These are phyloP conservation scores for Amitus sp. DNA, from an alignment of 2,888 invertebrate genomes.

Conservation along the genomic window DNA sequence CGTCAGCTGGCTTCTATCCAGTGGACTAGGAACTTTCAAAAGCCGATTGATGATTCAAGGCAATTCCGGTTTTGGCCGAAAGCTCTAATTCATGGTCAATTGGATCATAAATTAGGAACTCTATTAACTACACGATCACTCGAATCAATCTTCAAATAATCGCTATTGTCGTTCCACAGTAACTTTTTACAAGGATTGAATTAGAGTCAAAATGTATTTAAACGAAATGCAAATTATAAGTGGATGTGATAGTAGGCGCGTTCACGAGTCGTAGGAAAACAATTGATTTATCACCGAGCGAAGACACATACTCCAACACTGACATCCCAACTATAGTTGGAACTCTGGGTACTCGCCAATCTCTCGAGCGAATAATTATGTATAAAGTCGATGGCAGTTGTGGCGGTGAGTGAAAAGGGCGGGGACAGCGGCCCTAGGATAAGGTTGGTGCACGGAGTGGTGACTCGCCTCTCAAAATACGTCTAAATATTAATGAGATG, in stretches of 20 bases:
- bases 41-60: background rate
- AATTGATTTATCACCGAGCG: slow-evolving; percentile 21
- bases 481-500: slow-evolving; percentile 66
- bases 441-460: slow-evolving; percentile 45
- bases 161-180: too few species aligned
- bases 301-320: slow-evolving; percentile 22
- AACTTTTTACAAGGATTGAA: too few species aligned
- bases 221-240: too few species aligned
- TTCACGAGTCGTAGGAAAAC: slow-evolving; percentile 19
- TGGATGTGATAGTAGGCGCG: too few species aligned
- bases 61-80: background rate
- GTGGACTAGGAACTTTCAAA: slow-evolving; percentile 4
- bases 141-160: too few species aligned
- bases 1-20: slow-evolving; percentile 23
- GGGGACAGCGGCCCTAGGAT: slow-evolving; percentile 41
- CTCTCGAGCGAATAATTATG: slow-evolving; percentile 63
- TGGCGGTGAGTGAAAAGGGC: slow-evolving; percentile 22
- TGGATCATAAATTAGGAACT: background rate
- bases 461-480: slow-evolving; percentile 50
- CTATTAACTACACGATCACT: too few species aligned
- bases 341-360: slow-evolving; percentile 39
- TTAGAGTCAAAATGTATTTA: too few species aligned
- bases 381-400: slow-evolving; percentile 55
- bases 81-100: background rate
- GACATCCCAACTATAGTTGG: slow-evolving; percentile 19